A percentile compares a stretch with the other conserved stretches of the same genome.
These are phyloP conservation scores for Anguilla obscura DNA, from an alignment of 2,797 vertebrate genomes.

Conservation along the genomic window DNA sequence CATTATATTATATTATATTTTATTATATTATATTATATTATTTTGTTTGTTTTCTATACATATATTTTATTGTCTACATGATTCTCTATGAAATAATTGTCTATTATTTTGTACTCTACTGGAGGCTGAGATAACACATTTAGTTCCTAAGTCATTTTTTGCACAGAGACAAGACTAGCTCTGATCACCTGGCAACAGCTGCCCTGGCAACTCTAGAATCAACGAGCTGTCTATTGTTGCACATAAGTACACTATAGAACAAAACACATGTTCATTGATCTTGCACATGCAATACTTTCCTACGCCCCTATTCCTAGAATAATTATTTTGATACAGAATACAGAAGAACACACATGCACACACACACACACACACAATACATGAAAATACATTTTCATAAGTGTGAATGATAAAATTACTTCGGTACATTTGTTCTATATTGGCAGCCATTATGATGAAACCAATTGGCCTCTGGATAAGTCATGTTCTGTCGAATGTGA, in stretches of 20 bases:
- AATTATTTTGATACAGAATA: neutral
- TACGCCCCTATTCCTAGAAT: neutral
- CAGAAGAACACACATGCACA: neutral
- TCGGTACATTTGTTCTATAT: too few relatives aligned
- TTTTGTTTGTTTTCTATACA: too few relatives aligned
- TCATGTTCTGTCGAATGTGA: neutral
- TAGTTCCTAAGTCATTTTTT: neutral
- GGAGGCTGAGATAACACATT: neutral
- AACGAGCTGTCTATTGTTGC: neutral
- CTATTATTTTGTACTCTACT: neutral
- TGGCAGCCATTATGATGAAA: too few relatives aligned
- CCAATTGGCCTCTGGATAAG: too few relatives aligned
- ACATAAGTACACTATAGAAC: neutral
- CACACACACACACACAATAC: too few relatives aligned
- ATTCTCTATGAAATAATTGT: neutral
- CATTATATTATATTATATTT: too few relatives aligned
- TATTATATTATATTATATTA: too few relatives aligned
- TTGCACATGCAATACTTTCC: neutral
- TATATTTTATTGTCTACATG: too few relatives aligned
- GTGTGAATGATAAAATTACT: too few relatives aligned
- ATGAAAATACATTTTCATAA: too few relatives aligned
- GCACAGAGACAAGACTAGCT: neutral
- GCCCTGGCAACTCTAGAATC: neutral
- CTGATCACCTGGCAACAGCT: slow-evolving; percentile 21
- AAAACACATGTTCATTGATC: neutral